Base-by-base conservation (phyloP, 2,888 invertebrate species). In the Gastrophysa polygoni region DNA sequence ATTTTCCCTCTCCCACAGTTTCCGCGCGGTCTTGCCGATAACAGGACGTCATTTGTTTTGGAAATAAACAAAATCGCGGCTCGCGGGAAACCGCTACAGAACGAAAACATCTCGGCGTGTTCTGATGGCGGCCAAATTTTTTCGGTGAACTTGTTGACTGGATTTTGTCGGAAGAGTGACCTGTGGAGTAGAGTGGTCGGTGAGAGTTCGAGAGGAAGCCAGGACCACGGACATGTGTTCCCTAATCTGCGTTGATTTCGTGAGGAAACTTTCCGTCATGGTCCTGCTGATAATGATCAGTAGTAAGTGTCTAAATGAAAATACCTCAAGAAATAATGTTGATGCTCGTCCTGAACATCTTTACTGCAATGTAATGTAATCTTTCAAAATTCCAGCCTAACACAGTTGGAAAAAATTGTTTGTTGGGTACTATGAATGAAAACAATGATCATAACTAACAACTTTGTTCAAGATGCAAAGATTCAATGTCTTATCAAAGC, bases 1-100 rank as follows among this genome's bases (percentile, higher is more conserved):
- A n/a, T 2, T 73, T 74, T 77, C 73, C 73, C 75, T 75, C 75
- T 72, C 70, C 73, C 76, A 76, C 79, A 79, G 78, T 79, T 77
- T 78, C 77, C 80, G 78, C 67, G 67, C 79, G 80, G 73, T 73
- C 74, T 74, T 76, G 76, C 66, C 68, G 72, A 74, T 71, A 76
- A 70, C 73, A 78, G 75, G 76, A 77, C 78, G 77, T 67, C 66
- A 67, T 66, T 61, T 57, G 34, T 49, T 57, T 48, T 57, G 47
- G 46, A 18, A 51, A 54, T 47, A 54, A 51, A 61, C 43, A 55
- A 34, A 44, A 29, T 46, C 57, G 56, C 18, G 57, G 8, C 16
- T 34, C 32, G 32, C 24, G 28, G 34, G n/a, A n/a, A n/a, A n/a
- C n/a, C n/a, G n/a, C n/a, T n/a, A n/a, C n/a, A n/a, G n/a, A n/a